A percentile compares a stretch with the other conserved stretches of the same genome.
Evolutionary conservation across 1,140 invertebrate species (phyloP).

Genomic region (Periplaneta americana): DNA sequence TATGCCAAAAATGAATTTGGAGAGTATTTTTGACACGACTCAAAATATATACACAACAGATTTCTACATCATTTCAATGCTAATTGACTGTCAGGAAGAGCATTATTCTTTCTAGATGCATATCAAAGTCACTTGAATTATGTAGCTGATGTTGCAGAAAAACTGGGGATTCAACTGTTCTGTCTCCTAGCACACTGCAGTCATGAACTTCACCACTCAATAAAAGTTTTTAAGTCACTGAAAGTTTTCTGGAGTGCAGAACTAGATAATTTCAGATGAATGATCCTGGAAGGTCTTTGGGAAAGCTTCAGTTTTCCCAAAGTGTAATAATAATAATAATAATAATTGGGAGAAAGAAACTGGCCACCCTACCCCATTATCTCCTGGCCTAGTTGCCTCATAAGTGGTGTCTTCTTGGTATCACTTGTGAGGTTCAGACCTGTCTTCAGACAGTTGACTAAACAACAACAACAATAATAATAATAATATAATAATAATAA

Average conservation of each 20-base stretch:
- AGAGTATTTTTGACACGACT: not conserved
- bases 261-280: not conserved
- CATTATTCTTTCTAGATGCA: not conserved
- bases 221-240: not conserved
- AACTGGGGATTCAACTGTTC: not conserved
- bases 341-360: too few relatives aligned
- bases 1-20: not conserved
- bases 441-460: too few relatives aligned
- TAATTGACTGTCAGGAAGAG: not conserved
- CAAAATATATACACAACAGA: too few relatives aligned
- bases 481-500: too few relatives aligned
- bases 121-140: not conserved
- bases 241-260: not conserved
- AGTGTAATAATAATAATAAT: too few relatives aligned
- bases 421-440: too few relatives aligned
- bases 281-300: not conserved
- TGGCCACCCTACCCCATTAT: too few relatives aligned
- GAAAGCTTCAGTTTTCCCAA: not conserved
- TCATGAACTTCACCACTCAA: slow-evolving; percentile 1
- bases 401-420: too few relatives aligned
- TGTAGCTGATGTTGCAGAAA: not conserved
- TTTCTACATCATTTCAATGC: slow-evolving; percentile 3
- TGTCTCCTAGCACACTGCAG: slow-evolving; percentile 1
- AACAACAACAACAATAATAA: too few relatives aligned
- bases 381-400: too few relatives aligned